Base-by-base conservation (phyloP, 2,797 vertebrate species). In the Xiphorhynchus erythropygius region DNA sequence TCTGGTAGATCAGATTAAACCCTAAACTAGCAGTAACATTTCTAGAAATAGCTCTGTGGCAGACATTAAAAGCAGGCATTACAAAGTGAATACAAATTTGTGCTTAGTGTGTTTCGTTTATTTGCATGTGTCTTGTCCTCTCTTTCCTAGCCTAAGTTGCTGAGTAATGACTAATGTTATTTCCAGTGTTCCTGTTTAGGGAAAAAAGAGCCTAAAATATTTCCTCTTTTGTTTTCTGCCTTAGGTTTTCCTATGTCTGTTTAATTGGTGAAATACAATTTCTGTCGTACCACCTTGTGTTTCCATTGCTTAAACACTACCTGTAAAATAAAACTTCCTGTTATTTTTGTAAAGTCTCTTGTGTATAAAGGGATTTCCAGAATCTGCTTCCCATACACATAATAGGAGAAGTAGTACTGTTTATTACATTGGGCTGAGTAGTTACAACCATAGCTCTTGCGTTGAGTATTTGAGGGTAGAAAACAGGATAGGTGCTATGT, bases 1-100 rank as follows among this genome's bases (percentile, higher is more conserved):
- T 93, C 94, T 93, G 95, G 92, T 91, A 84, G 95, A 97, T 97
- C 95, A 93, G 59, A 90, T 96, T 92, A 96, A 96, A 79, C 89
- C 46, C 35, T 73, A 84, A 86, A 94, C 92, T 42, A 76, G 92
- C 84, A 55, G 93, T 94, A 95, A 77, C 93, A 89, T 95, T 96
- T 97, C 96, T 96, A 95, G 91, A 96, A 96, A 97, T 97, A 97
- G 94, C 89, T 93, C 24, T 0, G 76, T 92, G 89, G 76, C 87
- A 89, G 67, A 63, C 73, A 65, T 75, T 75, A 69, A 93, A 93
- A 84, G 82, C 79, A 78, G 79, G 25, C 92, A 79, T 92, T 95
- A 81, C 84, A 76, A 92, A 76, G 42, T 50, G 89, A 80, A 89
- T 57, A 95, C 60, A 90, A 74, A 68, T 77, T 80, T 89, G 13